phyloP scores from a whole-genome alignment of 2,797 vertebrate genomes.

The Tenualosa thibaudeaui region DNA sequence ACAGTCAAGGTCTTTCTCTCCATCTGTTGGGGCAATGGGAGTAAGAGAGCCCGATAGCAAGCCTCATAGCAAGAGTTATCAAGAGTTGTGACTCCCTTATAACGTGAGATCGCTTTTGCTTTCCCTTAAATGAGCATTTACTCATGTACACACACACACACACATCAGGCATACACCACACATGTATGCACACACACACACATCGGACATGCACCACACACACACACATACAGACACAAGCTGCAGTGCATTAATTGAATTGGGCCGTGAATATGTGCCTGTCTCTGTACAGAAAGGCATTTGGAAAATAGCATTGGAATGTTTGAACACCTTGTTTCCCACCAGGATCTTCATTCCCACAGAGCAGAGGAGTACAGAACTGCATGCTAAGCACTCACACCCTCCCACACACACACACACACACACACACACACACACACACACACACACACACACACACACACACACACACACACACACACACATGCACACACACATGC shows the following conservation, averaged over 20 bases:
- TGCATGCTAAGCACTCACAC: constrained; percentile 29
- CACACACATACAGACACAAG: not conserved
- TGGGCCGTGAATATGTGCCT: not conserved
- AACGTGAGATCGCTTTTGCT: not conserved
- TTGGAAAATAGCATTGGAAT: not conserved
- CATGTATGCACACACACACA: not conserved
- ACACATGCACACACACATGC: not conserved
- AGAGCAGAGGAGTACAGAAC: not conserved
- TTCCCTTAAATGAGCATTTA: not conserved
- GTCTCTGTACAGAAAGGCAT: not conserved
- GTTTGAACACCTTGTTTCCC: constrained; percentile 14
- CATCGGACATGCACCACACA: too few species aligned
- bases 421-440: constrained; percentile 4
- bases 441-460: not conserved
- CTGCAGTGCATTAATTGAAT: not conserved
- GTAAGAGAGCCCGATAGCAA: not conserved
- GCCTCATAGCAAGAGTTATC: not conserved
- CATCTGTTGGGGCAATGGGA: not conserved
- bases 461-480: not conserved
- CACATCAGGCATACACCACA: not conserved
- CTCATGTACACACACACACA: not conserved
- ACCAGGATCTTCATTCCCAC: constrained; percentile 2
- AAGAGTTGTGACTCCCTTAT: not conserved
- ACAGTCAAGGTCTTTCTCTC: not conserved
- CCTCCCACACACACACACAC: not conserved